Evolutionary conservation across 1,140 invertebrate genomes (phyloP).

Genomic region (Babylonia areolata): DNA sequence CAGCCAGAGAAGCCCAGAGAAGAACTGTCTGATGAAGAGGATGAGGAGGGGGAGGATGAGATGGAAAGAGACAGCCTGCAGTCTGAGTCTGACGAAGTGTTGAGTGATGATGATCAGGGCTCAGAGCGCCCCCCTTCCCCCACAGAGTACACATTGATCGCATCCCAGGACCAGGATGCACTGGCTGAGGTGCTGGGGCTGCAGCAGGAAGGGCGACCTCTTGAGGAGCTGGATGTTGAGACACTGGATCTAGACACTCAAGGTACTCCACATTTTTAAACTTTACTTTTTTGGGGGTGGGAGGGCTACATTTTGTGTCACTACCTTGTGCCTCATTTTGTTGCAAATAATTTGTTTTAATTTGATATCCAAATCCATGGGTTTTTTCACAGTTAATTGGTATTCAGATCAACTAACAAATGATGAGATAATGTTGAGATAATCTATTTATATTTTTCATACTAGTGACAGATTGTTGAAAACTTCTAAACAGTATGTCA

Average conservation of each 20-base stretch:
- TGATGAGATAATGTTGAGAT: too few relatives aligned
- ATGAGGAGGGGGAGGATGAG: slow-evolving; percentile 39
- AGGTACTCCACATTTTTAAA: slow-evolving; percentile 22
- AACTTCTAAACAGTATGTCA: background rate
- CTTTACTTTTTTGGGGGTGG: background rate
- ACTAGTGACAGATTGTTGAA: too few relatives aligned
- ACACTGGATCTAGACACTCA: slow-evolving; percentile 21
- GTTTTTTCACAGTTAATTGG: too few relatives aligned
- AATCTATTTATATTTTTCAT: background rate
- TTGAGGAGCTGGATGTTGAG: slow-evolving; percentile 42
- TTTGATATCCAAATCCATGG: background rate
- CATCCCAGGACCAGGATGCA: slow-evolving; percentile 70
- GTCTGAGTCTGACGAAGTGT: slow-evolving; percentile 38
- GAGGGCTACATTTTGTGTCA: too few relatives aligned
- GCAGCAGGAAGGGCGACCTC: too few relatives aligned
- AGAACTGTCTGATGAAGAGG: slow-evolving; percentile 35
- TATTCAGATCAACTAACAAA: too few relatives aligned
- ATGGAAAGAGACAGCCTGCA: slow-evolving; percentile 40
- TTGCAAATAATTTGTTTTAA: background rate
- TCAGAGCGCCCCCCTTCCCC: slow-evolving; percentile 70
- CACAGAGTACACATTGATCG: slow-evolving; percentile 71
- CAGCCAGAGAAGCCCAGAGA: slow-evolving; percentile 29
- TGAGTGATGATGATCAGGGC: slow-evolving; percentile 41
- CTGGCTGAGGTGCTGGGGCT: slow-evolving; percentile 57
- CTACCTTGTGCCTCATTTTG: background rate